Conservation (phyloP, 2,888 invertebrate species). For the Chaetogeoica ovagalla region DNA sequence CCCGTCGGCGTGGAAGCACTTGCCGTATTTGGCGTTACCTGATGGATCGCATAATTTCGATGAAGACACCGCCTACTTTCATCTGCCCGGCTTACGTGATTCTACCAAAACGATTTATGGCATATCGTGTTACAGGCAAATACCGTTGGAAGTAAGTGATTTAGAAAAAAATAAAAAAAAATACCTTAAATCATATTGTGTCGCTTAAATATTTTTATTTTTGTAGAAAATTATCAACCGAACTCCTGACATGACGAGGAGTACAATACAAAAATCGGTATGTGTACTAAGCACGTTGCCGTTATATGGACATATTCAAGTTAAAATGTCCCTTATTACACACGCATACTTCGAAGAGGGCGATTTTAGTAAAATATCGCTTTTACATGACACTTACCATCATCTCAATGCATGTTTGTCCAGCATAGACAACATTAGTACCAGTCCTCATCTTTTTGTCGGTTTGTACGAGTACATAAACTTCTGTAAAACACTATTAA, state of each 20-base stretch:
- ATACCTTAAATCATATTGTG: too few relatives aligned
- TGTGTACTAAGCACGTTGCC: conserved; percentile 90
- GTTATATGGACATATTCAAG: conserved; percentile 90
- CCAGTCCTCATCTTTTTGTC: conserved; percentile 67
- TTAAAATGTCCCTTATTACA: conserved; percentile 92
- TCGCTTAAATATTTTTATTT: conserved; percentile 28
- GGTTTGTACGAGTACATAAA: conserved; percentile 62
- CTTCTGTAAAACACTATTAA: background rate
- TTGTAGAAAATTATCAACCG: conserved; percentile 84
- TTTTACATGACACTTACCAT: conserved; percentile 87
- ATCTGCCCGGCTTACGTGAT: conserved; percentile 84
- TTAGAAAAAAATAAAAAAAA: too few relatives aligned
- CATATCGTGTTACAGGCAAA: conserved; percentile 96
- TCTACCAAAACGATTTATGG: conserved; percentile 88
- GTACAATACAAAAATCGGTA: conserved; percentile 97
- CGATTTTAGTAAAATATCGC: conserved; percentile 84
- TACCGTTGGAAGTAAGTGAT: conserved; percentile 79
- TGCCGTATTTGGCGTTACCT: conserved; percentile 94
- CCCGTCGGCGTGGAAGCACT: conserved; percentile 89
- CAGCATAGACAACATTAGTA: conserved; percentile 60
- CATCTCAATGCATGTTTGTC: conserved; percentile 86
- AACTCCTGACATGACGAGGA: conserved; percentile 93
- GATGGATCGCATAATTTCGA: conserved; percentile 97
- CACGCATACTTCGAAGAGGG: conserved; percentile 96
- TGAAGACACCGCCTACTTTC: conserved; percentile 94